Evolutionary conservation across 2,797 vertebrate genomes (phyloP).

Genomic region (Rhincodon typus): DNA sequence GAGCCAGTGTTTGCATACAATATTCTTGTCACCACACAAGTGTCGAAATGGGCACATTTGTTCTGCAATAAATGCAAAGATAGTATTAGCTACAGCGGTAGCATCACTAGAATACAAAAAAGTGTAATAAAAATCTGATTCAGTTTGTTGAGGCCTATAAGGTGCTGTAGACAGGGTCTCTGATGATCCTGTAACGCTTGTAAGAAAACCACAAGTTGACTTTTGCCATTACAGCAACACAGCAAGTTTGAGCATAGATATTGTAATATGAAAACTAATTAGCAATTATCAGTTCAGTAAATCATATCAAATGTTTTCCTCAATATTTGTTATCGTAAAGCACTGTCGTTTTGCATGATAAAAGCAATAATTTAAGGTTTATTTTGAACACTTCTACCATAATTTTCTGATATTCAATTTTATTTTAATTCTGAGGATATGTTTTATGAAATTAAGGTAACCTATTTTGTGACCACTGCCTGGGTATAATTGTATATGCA

Average conservation of each 20-base stretch:
- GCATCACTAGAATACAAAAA: not conserved
- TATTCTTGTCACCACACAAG: rapidly evolving
- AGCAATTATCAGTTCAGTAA: not conserved
- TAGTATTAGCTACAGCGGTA: not conserved
- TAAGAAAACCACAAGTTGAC: not conserved
- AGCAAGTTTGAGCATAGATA: not conserved
- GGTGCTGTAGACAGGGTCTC: rapidly evolving
- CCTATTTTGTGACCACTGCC: not conserved
- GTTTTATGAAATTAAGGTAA: not conserved
- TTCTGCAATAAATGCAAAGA: constrained; percentile 17
- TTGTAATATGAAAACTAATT: not conserved
- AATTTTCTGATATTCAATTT: not conserved
- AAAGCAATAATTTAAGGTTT: not conserved
- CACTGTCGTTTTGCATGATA: not conserved
- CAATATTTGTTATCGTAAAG: not conserved
- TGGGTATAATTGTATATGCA: not conserved
- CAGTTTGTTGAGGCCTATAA: not conserved
- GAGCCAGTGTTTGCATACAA: constrained; percentile 52
- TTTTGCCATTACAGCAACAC: not conserved
- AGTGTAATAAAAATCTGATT: not conserved
- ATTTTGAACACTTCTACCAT: not conserved
- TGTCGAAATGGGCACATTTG: constrained; percentile 38
- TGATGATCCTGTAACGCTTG: not conserved
- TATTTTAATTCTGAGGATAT: not conserved
- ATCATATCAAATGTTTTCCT: not conserved